These are phyloP conservation scores for Siniperca scherzeri DNA, from an alignment of 2,797 vertebrate genomes.

Conservation along the genomic window DNA sequence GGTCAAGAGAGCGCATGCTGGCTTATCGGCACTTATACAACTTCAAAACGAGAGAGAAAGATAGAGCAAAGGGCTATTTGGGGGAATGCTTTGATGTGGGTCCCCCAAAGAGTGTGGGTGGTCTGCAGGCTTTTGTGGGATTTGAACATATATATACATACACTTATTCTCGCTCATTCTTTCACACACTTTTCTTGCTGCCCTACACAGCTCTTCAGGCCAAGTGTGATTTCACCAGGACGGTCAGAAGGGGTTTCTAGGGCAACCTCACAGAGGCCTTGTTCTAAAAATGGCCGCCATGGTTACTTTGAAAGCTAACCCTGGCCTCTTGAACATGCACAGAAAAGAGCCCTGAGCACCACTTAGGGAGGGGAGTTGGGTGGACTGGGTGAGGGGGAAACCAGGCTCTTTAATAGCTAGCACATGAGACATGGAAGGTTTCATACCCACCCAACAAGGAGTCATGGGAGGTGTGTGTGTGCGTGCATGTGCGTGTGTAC, in stretches of 20 bases:
- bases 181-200: slow-evolving; percentile 67
- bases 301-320: slow-evolving; percentile 85
- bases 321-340: slow-evolving; percentile 82
- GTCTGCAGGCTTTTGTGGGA: slow-evolving; percentile 68
- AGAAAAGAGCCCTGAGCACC: slow-evolving; percentile 79
- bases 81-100: slow-evolving; percentile 76
- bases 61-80: slow-evolving; percentile 54
- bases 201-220: slow-evolving; percentile 66
- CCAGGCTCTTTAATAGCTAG: slow-evolving; percentile 82
- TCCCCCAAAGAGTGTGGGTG: slow-evolving; percentile 74
- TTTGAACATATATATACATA: slow-evolving; percentile 64
- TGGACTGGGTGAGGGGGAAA: slow-evolving; percentile 73
- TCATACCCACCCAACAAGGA: slow-evolving; percentile 79
- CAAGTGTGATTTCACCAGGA: slow-evolving; percentile 84
- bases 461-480: slow-evolving; percentile 69
- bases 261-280: slow-evolving; percentile 85
- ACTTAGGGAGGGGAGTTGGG: slow-evolving; percentile 72
- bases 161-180: slow-evolving; percentile 58
- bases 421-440: slow-evolving; percentile 83
- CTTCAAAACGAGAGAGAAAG: slow-evolving; percentile 60
- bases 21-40: slow-evolving; percentile 72
- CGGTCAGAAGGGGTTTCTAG: slow-evolving; percentile 85
- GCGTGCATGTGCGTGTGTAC: slow-evolving; percentile 44
- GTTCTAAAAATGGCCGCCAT: slow-evolving; percentile 86
- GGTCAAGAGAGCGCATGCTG: slow-evolving; percentile 58